Percentiles rank a stretch among this genome's conserved stretches.
phyloP scores from a whole-genome alignment of 2,797 vertebrate genomes.

The Lepilemur ruficaudatus region DNA sequence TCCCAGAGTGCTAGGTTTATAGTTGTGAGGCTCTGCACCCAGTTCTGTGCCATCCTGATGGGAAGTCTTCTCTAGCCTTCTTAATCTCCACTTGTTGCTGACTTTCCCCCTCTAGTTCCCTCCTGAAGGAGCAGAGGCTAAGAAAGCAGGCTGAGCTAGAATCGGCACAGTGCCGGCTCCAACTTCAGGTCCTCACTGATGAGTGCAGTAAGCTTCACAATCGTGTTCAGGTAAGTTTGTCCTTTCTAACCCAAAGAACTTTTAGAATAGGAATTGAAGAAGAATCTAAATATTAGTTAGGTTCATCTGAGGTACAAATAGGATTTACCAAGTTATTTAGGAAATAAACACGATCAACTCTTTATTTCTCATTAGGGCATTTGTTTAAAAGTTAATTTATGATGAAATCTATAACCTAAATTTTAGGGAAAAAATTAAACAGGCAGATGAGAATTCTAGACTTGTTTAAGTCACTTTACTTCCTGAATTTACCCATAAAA shows the following conservation, averaged over 20 bases:
- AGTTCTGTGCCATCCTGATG: not conserved
- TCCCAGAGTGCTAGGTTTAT: not conserved
- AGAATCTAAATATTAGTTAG: not conserved
- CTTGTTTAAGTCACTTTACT: not conserved
- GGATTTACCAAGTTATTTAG: not conserved
- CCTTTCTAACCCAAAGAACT: not conserved
- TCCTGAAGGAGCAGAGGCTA: constrained; percentile 90
- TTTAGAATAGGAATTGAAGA: not conserved
- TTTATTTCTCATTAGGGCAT: not conserved
- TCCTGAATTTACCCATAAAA: not conserved
- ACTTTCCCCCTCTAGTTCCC: constrained; percentile 83
- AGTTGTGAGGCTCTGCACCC: not conserved
- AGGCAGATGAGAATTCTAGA: not conserved
- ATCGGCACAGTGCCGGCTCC: constrained; percentile 93
- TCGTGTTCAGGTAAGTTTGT: constrained; percentile 88
- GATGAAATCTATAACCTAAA: not conserved
- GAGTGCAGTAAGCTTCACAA: constrained; percentile 90
- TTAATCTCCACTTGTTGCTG: not conserved
- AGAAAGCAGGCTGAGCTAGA: constrained; percentile 94
- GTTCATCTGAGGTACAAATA: not conserved
- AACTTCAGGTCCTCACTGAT: constrained; percentile 91
- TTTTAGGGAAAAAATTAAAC: not conserved
- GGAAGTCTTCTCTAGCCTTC: not conserved
- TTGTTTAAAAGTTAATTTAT: not conserved
- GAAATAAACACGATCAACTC: not conserved